A percentile compares a stretch with the other conserved stretches of the same genome.
phyloP scores from a whole-genome alignment of 1,140 invertebrate genomes.

The Neodiprion virginianus region DNA sequence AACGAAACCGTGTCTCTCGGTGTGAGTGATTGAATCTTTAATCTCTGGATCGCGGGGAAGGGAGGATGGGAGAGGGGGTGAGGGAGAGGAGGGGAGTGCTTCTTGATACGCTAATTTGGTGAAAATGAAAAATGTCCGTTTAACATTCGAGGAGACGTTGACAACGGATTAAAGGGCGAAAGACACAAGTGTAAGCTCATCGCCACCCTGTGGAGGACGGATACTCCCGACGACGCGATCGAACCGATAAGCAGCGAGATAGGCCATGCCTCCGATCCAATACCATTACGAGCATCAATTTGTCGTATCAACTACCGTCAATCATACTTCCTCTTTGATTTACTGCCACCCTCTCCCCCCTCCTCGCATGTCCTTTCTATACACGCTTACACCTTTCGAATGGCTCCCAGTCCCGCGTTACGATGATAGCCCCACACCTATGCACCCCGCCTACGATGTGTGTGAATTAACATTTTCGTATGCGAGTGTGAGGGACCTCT shows the following conservation, averaged over 20 bases:
- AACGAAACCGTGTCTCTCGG: too few relatives aligned
- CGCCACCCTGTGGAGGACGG: background rate
- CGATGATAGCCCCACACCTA: background rate
- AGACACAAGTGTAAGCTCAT: background rate
- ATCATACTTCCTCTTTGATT: background rate
- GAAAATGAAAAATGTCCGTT: too few relatives aligned
- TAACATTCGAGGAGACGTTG: too few relatives aligned
- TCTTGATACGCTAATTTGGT: too few relatives aligned
- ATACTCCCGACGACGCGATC: background rate
- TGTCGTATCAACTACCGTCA: constrained; percentile 1
- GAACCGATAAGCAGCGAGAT: background rate
- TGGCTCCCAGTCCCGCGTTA: background rate
- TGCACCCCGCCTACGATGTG: too few relatives aligned
- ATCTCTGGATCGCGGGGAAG: too few relatives aligned
- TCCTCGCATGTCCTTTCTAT: background rate
- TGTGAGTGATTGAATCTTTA: too few relatives aligned
- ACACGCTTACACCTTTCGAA: background rate
- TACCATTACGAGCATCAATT: background rate
- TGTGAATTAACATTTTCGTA: too few relatives aligned
- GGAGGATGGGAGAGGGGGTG: too few relatives aligned
- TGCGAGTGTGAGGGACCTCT: background rate
- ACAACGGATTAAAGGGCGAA: too few relatives aligned
- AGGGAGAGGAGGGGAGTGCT: too few relatives aligned
- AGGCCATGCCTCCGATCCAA: background rate
- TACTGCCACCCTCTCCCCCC: background rate